Percentiles rank a stretch among this genome's conserved stretches.
phyloP scores from a whole-genome alignment of 53 echinoderm and acorn worm genomes.

The Glandiceps talaboti region DNA sequence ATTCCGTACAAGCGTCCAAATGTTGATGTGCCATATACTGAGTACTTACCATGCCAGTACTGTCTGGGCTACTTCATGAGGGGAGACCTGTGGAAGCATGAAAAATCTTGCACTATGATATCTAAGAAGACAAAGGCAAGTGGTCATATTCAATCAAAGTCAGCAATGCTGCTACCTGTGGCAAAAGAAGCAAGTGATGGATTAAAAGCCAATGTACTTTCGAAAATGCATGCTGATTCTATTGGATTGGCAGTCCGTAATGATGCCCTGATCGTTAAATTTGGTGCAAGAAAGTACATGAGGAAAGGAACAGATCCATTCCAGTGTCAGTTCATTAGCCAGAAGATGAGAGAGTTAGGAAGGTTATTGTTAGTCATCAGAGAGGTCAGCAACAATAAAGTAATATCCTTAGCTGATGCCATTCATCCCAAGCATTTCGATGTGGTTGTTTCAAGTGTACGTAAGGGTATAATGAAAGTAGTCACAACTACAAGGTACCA shows the following conservation, averaged over 20 bases:
- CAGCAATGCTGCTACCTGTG: background rate
- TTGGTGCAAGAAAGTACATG: background rate
- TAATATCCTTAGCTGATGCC: slow-evolving; percentile 22
- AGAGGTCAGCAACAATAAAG: background rate
- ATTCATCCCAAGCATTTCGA: slow-evolving; percentile 35
- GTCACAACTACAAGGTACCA: slow-evolving; percentile 15
- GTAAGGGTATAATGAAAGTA: slow-evolving; percentile 14
- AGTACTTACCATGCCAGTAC: background rate
- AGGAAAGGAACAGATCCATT: background rate
- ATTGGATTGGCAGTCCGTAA: background rate
- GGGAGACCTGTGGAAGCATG: background rate
- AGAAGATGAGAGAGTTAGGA: background rate
- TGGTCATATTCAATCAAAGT: background rate
- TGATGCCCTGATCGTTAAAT: background rate
- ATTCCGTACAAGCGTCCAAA: background rate
- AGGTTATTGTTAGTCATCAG: background rate
- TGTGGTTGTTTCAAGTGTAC: slow-evolving; percentile 30
- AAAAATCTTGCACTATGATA: background rate
- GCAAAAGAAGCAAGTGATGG: background rate
- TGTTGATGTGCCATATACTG: background rate
- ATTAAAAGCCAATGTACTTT: background rate
- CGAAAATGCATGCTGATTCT: background rate
- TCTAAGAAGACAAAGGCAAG: background rate
- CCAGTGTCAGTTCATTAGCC: background rate
- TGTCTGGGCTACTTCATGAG: background rate